Evolutionary conservation across 2,113 vertebrate genomes (phyloP), one percentile per base, ranked within the genome.

Genomic region (Eulacestoma nigropectus): DNA sequence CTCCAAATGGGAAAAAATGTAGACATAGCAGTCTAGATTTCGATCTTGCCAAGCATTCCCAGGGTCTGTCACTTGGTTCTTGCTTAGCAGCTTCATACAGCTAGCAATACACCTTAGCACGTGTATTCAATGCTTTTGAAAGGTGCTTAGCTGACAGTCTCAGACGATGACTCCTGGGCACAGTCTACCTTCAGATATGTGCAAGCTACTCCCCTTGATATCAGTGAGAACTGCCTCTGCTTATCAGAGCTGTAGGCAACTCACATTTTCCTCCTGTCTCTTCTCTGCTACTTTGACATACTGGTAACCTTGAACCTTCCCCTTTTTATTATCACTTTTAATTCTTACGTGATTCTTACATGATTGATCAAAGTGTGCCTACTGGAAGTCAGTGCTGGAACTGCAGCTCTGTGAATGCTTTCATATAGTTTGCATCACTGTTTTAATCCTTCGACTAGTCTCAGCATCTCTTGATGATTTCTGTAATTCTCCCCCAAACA

Each of bases 41-140:
- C 84, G 86, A 92, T 95, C 49, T 72, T 70, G 64, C 60, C 84
- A 78, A 75, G 56, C 44, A 68, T 90, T 94, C 65, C 76, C 80
- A 64, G 69, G 60, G 56, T 75, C 62, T 89, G 41, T 59, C 68
- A 53, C 74, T 93, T 78, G 56, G 30, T 68, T 89, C 84, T 59
- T 89, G 77, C 89, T 78, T 82, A 89, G 76, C 81, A 89, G 80
- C 49, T 92, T 87, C 69, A 19, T 60, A 72, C 65, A 91, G 49
- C 62, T 67, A 60, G 56, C 65, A 62, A 81, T 68, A 19, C 39
- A 60, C 75, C 73, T 75, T 64, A 63, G 56, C 56, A 70, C 49
- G 60, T 87, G 69, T 52, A 57, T 87, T 87, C 84, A 91, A 82
- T 70, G 65, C 41, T 89, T 89, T 68, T 82, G 93, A 89, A 92